Percentiles rank a stretch among this genome's conserved stretches.
Conservation (phyloP, 2,113 vertebrate species). For the Pangasianodon hypophthalmus region DNA sequence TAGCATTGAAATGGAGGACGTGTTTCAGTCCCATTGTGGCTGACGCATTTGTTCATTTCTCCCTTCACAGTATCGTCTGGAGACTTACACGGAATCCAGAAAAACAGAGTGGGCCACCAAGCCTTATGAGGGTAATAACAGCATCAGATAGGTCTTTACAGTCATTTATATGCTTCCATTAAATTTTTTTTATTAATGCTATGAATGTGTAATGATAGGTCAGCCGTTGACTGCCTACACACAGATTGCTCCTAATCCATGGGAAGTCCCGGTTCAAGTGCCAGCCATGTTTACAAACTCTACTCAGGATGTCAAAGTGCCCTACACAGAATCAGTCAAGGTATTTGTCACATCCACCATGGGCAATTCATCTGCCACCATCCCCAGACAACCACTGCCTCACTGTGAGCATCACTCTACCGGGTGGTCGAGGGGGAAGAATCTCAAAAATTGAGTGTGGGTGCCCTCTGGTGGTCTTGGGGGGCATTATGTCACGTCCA, state of each 20-base stretch:
- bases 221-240: constrained; percentile 66
- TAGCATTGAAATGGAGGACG: not conserved
- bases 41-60: not conserved
- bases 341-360: constrained; percentile 50
- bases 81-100: constrained; percentile 71
- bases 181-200: not conserved
- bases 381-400: no score
- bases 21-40: not conserved
- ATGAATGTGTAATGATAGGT: constrained; percentile 61
- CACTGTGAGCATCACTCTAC: no score
- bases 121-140: constrained; percentile 56
- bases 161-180: not conserved
- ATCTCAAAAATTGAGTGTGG: no score
- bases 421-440: no score
- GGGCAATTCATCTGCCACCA: no score
- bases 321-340: constrained; percentile 75
- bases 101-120: constrained; percentile 61
- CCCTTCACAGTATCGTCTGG: constrained; percentile 63
- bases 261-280: constrained; percentile 67
- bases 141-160: not conserved
- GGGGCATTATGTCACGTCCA: no score
- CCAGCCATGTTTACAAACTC: constrained; percentile 68
- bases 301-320: constrained; percentile 67
- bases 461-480: no score
- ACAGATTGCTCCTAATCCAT: constrained; percentile 70